Conservation (phyloP, 2,113 vertebrate species). For the Burhinus oedicnemus region DNA sequence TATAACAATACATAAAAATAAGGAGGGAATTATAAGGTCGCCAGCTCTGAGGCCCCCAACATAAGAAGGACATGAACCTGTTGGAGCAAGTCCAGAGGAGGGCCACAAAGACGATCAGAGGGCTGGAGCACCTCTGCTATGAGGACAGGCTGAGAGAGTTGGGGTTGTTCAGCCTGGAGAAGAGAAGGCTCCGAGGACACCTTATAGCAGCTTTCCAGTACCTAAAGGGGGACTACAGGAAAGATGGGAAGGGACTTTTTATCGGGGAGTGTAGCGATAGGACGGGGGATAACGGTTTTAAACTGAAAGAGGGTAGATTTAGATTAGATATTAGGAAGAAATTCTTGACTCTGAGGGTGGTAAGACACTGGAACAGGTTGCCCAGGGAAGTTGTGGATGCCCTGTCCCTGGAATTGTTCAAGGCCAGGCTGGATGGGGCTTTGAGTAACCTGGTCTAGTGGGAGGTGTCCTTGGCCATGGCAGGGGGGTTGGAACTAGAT, state of each 20-base stretch:
- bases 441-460: not conserved
- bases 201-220: not conserved
- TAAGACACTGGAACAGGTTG: not conserved
- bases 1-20: not conserved
- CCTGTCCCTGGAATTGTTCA: not conserved
- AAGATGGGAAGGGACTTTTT: not conserved
- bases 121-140: not conserved
- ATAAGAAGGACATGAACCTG: not conserved
- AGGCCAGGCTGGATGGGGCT: not conserved
- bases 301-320: not conserved
- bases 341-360: not conserved
- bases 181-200: not conserved
- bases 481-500: not conserved
- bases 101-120: not conserved
- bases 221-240: not conserved
- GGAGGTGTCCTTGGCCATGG: not conserved
- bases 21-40: not conserved
- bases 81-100: not conserved
- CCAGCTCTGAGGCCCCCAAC: not conserved
- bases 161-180: not conserved
- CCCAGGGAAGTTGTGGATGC: not conserved
- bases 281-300: not conserved
- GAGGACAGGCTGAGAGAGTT: not conserved
- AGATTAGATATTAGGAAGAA: not conserved
- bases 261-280: not conserved